Evolutionary conservation across 1,140 invertebrate genomes (phyloP).

Genomic region (Steinernema feltiae): DNA sequence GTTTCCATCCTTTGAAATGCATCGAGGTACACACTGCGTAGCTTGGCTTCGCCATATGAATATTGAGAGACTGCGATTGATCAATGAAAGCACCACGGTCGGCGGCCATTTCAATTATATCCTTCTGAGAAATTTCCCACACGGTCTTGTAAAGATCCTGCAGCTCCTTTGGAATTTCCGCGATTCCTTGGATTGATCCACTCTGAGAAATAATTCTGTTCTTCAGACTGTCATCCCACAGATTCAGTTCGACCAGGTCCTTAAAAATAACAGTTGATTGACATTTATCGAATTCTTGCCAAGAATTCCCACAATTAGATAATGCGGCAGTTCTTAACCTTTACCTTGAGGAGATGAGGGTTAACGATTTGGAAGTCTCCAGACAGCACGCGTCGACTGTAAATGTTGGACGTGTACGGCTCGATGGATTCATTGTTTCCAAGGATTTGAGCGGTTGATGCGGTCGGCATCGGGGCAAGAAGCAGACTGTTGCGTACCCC

Average conservation of each 20-base stretch:
- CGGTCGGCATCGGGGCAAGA: conserved; percentile 93
- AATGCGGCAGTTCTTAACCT: too few species aligned
- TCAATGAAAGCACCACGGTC: conserved; percentile 85
- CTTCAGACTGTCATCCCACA: conserved; percentile 93
- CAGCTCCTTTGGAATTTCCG: conserved; percentile 76
- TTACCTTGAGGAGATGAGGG: conserved; percentile 83
- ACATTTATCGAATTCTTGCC: too few species aligned
- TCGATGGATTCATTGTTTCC: conserved; percentile 97
- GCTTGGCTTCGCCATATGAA: conserved; percentile 86
- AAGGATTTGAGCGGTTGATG: conserved; percentile 93
- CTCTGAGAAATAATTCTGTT: conserved; percentile 82
- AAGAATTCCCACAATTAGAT: too few species aligned
- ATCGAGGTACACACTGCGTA: conserved; percentile 90
- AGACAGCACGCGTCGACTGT: conserved; percentile 80
- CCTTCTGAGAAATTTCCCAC: conserved; percentile 93
- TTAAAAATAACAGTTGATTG: too few species aligned
- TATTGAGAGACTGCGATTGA: conserved; percentile 91
- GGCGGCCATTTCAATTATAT: conserved; percentile 87
- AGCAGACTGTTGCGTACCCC: conserved; percentile 87
- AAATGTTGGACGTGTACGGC: conserved; percentile 94
- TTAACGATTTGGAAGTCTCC: conserved; percentile 77
- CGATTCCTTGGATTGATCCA: conserved; percentile 86
- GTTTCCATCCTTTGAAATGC: conserved; percentile 93
- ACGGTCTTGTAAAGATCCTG: conserved; percentile 90
- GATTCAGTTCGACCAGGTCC: conserved; percentile 77